phyloP scores from a whole-genome alignment of 37 sponge, comb jelly and placozoan genomes.

The Hormiphora californensis region DNA sequence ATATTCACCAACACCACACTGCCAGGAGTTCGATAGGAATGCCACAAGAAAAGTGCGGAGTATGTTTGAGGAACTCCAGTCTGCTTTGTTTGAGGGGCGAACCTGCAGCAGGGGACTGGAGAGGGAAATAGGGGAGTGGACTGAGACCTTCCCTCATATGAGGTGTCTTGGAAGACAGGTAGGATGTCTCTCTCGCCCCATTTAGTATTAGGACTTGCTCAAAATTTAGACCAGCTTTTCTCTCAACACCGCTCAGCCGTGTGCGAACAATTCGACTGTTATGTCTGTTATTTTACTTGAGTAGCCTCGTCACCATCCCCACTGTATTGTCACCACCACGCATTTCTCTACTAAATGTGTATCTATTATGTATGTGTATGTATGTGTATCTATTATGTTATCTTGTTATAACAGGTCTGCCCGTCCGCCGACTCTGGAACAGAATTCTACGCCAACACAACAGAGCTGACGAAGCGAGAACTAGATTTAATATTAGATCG shows the following conservation, averaged over 20 bases:
- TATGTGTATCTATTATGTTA: background rate
- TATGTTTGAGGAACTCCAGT: constrained; percentile 45
- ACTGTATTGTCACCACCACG: too few relatives aligned
- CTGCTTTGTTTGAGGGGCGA: constrained; percentile 13
- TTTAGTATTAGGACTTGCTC: too few relatives aligned
- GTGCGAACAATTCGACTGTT: too few relatives aligned
- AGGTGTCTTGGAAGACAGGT: too few relatives aligned
- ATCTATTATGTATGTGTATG: too few relatives aligned
- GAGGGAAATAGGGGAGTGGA: constrained; percentile 40
- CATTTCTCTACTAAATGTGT: too few relatives aligned
- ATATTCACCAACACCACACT: too few relatives aligned
- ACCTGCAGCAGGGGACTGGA: constrained; percentile 10
- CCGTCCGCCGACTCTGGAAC: background rate
- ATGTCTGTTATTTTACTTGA: too few relatives aligned
- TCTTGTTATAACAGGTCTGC: background rate
- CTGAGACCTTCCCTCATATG: constrained; percentile 23
- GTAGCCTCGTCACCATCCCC: too few relatives aligned
- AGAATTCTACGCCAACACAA: background rate
- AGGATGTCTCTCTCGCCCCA: too few relatives aligned
- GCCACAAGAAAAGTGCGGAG: constrained; percentile 18
- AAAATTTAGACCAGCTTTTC: too few relatives aligned
- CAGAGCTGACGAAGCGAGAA: background rate
- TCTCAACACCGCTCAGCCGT: too few relatives aligned
- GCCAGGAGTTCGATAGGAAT: constrained; percentile 50
- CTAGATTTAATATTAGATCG: constrained; percentile 7